Conservation (phyloP, 2,888 invertebrate genomes). For the Euspilapteryx auroguttella region DNA sequence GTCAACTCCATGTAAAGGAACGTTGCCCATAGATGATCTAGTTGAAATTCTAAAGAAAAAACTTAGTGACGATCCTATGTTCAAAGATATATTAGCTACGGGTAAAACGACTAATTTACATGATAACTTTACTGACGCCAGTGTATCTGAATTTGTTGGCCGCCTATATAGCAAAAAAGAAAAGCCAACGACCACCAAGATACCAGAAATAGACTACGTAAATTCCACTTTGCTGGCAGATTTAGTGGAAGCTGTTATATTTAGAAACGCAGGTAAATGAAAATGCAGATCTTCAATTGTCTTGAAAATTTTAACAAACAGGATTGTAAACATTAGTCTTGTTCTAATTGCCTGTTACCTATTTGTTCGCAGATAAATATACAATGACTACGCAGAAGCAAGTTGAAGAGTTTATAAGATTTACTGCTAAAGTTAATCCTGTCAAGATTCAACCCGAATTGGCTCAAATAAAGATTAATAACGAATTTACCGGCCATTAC, state of each 20-base stretch:
- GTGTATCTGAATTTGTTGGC: constrained; percentile 31
- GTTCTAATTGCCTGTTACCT: too few species aligned
- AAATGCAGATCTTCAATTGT: too few species aligned
- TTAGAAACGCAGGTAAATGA: constrained; percentile 39
- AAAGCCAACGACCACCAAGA: constrained; percentile 18
- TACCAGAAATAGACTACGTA: constrained; percentile 21
- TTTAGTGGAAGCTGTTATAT: constrained; percentile 48
- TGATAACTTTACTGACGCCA: constrained; percentile 24
- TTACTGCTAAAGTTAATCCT: constrained; percentile 18
- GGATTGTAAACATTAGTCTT: too few species aligned
- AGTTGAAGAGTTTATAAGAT: too few species aligned
- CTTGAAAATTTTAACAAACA: too few species aligned
- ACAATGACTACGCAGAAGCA: too few species aligned
- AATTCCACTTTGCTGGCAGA: constrained; percentile 45
- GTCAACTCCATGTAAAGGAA: constrained; percentile 30
- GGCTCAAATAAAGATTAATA: constrained; percentile 24
- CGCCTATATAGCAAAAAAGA: constrained; percentile 33
- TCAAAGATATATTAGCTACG: constrained; percentile 27
- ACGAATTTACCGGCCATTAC: constrained; percentile 41
- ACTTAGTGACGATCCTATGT: constrained; percentile 27
- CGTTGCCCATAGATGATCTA: constrained; percentile 30
- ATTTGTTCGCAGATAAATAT: constrained; percentile 21
- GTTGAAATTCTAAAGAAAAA: constrained; percentile 34
- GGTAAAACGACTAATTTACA: constrained; percentile 14
- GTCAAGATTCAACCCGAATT: constrained; percentile 38